Evolutionary conservation across 2,888 invertebrate genomes (phyloP), one percentile per base, ranked within the genome.

Genomic region (Lasioglossum villosulum): DNA sequence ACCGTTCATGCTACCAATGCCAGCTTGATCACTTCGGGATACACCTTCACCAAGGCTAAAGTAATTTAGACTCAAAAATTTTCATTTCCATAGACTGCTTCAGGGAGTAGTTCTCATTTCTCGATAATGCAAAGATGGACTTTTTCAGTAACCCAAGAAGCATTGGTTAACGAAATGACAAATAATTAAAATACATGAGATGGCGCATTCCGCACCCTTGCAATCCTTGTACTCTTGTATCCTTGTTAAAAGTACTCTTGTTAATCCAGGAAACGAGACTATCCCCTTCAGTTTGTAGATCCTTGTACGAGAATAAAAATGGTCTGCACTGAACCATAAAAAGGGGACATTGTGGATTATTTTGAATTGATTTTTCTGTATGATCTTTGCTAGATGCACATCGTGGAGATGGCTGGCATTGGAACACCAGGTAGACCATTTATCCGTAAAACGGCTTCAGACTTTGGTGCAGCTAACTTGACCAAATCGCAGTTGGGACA

Each of bases 321-420:
- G 37, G 8, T 39, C 37, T 39, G 8, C 39, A 39, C 8, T 39
- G 39, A 39, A 8, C 39, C 37, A 45, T 16, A 16, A 45, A 16
- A 1, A 45, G 48, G 63, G 4, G 4, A 27, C 42, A 12, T 30
- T 14, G 30, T 23, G 23, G 12, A 19, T 34, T 4, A 1, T 37
- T 23, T 68, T 8, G 34, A 16, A 75, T 52, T 12, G 12, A n/a
- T 66, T 10, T 10, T 34, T 30, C 6, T 2, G 1, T 66, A 16
- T 6, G 6, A 45, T 45, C 70, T 34, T 34, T 72, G 6, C n/a
- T 84, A 95, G 95, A 88, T 96, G 72, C 95, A 95, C 86, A 85
- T 96, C 39, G 94, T 96, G 30, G 96, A 96, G 90, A 92, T 95
- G 91, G 95, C 95, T 52, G 96, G 96, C 23, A 93, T 91, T 14